Base-by-base conservation (phyloP, 2,113 vertebrate species). In the Lagopus muta region DNA sequence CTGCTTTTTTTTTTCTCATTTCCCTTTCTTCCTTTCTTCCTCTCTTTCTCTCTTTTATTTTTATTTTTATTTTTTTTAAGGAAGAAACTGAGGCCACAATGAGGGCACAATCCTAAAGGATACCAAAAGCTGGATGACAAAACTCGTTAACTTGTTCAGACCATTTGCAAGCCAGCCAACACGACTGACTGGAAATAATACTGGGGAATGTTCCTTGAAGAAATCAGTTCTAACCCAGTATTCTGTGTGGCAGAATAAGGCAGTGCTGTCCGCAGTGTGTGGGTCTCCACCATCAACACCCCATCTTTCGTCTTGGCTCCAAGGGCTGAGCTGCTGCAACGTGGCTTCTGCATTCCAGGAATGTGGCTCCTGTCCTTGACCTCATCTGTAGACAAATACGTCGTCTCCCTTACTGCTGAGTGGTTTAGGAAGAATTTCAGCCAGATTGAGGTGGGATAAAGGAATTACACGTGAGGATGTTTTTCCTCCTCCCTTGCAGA, bases 391-490 rank as follows among this genome's bases (percentile, higher is more conserved):
- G 87, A 85, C 38, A 89, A 93, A 87, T n/a, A 21, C 38, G 52
- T 18, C 2, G 1, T 83, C 42, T 27, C 79, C 85, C 80, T 71
- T 45, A 22, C 32, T 60, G 69, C 75, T 74, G 79, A 94, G 75
- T 86, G 75, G 6, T 50, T 62, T 54, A 76, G 85, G 85, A 73
- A 77, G 82, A 94, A 94, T 77, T 74, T 71, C 58, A 86, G 79
- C 45, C 76, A 80, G 28, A 45, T 47, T 77, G 79, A 57, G n/a
- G 38, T 42, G 38, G 85, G 79, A 86, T 54, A 87, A 70, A 94
- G 34, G 32, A 64, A 78, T 69, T 60, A 69, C 55, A 92, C 78
- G 66, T 85, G 47, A 91, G 52, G 45, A 50, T 42, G 66, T 18
- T 87, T 87, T 57, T 55, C 45, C 62, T 61, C 58, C 2, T 2